A percentile compares a stretch with the other conserved stretches of the same genome.
phyloP scores from a whole-genome alignment of 35 echinoderm and acorn worm genomes.

The Heliocidaris tuberculata region DNA sequence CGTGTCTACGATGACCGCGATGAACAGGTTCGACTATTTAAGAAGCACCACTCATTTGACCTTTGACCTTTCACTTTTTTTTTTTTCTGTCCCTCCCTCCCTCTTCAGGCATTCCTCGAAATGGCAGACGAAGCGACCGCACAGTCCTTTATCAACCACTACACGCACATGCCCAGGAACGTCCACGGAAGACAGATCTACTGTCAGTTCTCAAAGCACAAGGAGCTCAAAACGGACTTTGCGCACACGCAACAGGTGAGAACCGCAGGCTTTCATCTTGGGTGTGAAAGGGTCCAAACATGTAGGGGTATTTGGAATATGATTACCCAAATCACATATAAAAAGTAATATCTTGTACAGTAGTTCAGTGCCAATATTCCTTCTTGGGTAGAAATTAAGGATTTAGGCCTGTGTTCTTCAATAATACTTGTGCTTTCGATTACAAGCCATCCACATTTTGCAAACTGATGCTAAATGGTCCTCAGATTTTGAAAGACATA shows the following conservation, averaged over 20 bases:
- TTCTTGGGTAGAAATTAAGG: no score
- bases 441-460: no score
- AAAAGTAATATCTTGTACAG: background rate
- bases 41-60: background rate
- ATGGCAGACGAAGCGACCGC: slow-evolving; percentile 77
- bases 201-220: slow-evolving; percentile 94
- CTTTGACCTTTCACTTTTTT: background rate
- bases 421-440: no score
- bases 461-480: no score
- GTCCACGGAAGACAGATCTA: slow-evolving; percentile 80
- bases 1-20: no score
- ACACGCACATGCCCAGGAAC: slow-evolving; percentile 66
- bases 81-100: background rate
- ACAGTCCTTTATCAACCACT: slow-evolving; percentile 78
- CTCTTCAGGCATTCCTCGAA: slow-evolving; percentile 83
- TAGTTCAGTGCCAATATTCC: no score
- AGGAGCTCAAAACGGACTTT: slow-evolving; percentile 90
- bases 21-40: background rate
- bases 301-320: background rate
- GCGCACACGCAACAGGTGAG: slow-evolving; percentile 91
- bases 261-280: background rate
- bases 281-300: background rate
- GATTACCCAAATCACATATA: background rate
- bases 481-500: no score
- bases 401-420: no score